Percentiles rank a stretch among this genome's conserved stretches.
These are phyloP conservation scores for Bombylius major DNA, from an alignment of 2,888 invertebrate genomes.

Conservation along the genomic window DNA sequence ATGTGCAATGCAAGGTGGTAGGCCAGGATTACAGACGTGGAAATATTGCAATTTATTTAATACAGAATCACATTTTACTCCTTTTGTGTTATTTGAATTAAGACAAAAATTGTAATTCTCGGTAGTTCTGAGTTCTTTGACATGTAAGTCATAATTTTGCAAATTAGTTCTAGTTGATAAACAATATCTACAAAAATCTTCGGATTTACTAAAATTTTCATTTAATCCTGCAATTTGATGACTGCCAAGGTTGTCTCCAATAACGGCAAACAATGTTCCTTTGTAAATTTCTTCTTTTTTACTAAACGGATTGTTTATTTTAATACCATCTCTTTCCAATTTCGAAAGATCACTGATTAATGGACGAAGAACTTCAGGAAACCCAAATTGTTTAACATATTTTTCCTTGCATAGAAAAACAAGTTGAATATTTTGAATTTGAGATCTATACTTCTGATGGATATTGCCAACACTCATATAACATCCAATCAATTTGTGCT, in stretches of 20 bases:
- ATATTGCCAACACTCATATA: neutral
- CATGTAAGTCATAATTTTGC: too few species aligned
- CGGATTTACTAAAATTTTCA: constrained; percentile 4
- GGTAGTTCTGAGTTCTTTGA: too few species aligned
- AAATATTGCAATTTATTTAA: constrained; percentile 18
- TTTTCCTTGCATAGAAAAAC: too few species aligned
- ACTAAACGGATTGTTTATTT: neutral
- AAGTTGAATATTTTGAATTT: neutral
- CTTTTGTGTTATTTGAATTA: constrained; percentile 1
- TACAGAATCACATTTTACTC: constrained; percentile 18
- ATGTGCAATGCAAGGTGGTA: constrained; percentile 18
- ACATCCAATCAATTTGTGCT: neutral
- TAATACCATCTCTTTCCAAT: neutral
- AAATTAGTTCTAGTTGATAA: neutral
- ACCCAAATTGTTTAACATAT: too few species aligned
- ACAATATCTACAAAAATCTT: constrained; percentile 7
- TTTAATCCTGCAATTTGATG: constrained; percentile 7
- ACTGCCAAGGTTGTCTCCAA: constrained; percentile 5
- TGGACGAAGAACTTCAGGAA: too few species aligned
- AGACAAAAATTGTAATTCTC: too few species aligned
- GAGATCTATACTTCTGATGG: neutral
- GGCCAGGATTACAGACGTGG: constrained; percentile 14
- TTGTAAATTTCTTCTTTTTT: neutral
- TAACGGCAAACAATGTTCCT: neutral
- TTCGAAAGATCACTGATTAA: neutral